Evolutionary conservation across 2,888 invertebrate species (phyloP), one percentile per base, ranked within the genome.

Genomic region (Drosophila setosimentum): DNA sequence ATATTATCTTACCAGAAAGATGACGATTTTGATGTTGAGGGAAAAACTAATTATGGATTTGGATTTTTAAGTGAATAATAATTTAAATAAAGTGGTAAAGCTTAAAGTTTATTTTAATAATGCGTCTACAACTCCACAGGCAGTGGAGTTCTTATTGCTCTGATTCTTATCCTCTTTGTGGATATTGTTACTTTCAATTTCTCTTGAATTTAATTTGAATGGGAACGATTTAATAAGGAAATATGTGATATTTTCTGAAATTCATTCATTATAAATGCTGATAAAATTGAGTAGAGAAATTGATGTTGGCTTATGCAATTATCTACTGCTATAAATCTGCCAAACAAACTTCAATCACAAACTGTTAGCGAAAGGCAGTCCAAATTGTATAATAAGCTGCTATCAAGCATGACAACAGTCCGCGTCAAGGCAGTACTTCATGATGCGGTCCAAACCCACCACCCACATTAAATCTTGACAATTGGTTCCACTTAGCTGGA

Each of bases 401-500:
- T 24, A 24, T 24, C 16, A 45, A 16, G 45, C 21, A 13, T 24
- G 16, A 16, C 45, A 45, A 24, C 21, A 33, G 16, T 32, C 33
- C 24, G 32, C 24, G 32, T 24, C 21, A 7, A 32, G 53, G 33
- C 13, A 16, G 53, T 7, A 21, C 42, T 6, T 42, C 11, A 21
- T 21, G 42, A 32, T 21, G 33, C 1, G 33, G 42, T n/a, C 18
- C 32, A 45, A 45, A 2, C 18, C 49, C 32, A n/a, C 1, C 45
- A 18, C 18, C 30, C 27, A 18, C 40, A 45, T 21, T 30, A 57
- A 60, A 48, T 49, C 45, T 66, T 33, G 53, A 68, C 71, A 71
- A 76, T 76, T 76, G 69, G 67, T 51, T 76, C 76, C 76, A 79
- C 72, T 78, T 67, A 55, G 61, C n/a, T 59, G 1, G 24, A 69